A percentile compares a stretch with the other conserved stretches of the same genome.
Evolutionary conservation across 2,113 vertebrate species (phyloP).

Genomic region (Nipponia nippon): DNA sequence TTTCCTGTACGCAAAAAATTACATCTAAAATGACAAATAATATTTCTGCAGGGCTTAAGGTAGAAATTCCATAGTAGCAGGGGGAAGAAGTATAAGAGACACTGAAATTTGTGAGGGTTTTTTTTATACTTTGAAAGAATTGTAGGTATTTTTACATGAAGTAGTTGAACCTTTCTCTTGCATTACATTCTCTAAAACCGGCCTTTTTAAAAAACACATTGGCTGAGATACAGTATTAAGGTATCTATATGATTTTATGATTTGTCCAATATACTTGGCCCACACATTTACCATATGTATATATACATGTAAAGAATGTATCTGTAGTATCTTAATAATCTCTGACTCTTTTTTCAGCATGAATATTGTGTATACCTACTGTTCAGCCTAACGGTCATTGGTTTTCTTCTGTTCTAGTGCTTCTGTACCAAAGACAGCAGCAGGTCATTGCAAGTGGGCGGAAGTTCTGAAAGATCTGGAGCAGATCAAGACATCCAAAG

Average conservation of each 20-base stretch:
- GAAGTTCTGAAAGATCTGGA: constrained; percentile 61
- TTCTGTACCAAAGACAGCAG: constrained; percentile 65
- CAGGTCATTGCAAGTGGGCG: constrained; percentile 19
- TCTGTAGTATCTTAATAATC: not conserved
- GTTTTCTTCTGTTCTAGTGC: constrained; percentile 53
- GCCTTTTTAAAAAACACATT: not conserved
- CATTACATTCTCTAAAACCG: not conserved
- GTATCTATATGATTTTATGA: not conserved
- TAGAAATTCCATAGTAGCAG: not conserved
- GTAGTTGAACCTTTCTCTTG: not conserved
- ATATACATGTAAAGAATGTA: not conserved
- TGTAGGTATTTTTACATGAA: not conserved
- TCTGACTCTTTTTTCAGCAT: not conserved
- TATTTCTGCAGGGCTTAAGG: not conserved
- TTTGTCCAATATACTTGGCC: not conserved
- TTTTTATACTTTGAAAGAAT: not conserved
- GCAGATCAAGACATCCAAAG: constrained; percentile 53
- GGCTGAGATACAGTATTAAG: not conserved
- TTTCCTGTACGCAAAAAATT: not conserved
- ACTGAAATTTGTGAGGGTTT: not conserved
- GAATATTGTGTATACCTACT: not conserved
- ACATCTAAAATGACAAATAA: not conserved
- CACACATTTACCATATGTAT: not conserved
- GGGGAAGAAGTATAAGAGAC: not conserved
- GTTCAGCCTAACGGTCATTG: not conserved